Evolutionary conservation across 2,888 invertebrate genomes (phyloP).

Genomic region (Synergus japonicus): DNA sequence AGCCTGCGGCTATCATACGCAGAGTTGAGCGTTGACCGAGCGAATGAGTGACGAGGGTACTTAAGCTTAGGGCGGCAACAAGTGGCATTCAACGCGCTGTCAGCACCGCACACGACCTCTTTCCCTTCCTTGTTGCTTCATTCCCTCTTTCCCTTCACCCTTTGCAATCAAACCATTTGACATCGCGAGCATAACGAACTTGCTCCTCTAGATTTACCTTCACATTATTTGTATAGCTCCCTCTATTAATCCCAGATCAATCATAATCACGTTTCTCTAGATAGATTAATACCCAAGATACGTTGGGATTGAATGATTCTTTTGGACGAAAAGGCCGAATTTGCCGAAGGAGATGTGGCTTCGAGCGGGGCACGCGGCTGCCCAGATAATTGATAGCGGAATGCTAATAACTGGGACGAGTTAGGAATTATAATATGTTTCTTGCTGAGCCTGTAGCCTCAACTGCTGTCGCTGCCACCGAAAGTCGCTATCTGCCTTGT

Average conservation of each 20-base stretch:
- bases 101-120: conserved; percentile 45
- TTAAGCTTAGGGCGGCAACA: conserved; percentile 68
- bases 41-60: conserved; percentile 61
- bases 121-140: conserved; percentile 37
- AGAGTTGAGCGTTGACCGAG: conserved; percentile 58
- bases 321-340: conserved; percentile 51
- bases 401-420: conserved; percentile 75
- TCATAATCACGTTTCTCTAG: neutral
- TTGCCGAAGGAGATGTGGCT: conserved; percentile 51
- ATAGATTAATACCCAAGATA: too few relatives aligned
- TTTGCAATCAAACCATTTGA: conserved; percentile 27
- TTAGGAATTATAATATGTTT: conserved; percentile 73
- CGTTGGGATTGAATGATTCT: too few relatives aligned
- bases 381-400: conserved; percentile 74
- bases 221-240: neutral
- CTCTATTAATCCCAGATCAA: neutral
- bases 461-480: conserved; percentile 42
- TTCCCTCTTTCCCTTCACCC: conserved; percentile 15
- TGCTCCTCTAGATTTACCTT: conserved; percentile 5
- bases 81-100: conserved; percentile 69
- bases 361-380: conserved; percentile 59
- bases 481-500: neutral
- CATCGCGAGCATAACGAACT: conserved; percentile 21
- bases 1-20: conserved; percentile 59
- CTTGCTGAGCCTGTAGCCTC: conserved; percentile 59